A percentile compares a stretch with the other conserved stretches of the same genome.
Conservation (phyloP, 1,140 invertebrate species). For the Lepidurus arcticus region DNA sequence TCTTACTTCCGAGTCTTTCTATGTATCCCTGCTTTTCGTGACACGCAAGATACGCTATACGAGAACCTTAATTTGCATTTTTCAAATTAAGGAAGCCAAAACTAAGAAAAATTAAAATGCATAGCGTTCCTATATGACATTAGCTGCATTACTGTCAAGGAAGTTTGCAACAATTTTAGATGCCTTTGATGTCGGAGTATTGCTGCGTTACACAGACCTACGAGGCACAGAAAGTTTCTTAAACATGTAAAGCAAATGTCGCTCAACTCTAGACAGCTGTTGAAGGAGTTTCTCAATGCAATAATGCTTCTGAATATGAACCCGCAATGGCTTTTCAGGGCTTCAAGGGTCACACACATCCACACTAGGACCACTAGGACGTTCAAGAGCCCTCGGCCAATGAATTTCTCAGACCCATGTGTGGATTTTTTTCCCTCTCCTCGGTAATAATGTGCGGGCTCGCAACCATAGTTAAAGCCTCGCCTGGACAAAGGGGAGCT, state of each 20-base stretch:
- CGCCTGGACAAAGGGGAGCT: background rate
- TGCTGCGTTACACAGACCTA: background rate
- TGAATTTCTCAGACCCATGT: background rate
- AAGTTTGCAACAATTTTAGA: background rate
- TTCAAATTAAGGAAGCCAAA: too few relatives aligned
- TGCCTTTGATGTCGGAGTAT: too few relatives aligned
- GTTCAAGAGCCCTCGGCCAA: background rate
- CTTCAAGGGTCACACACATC: background rate
- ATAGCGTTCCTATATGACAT: background rate
- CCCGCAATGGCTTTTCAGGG: background rate
- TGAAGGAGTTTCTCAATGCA: background rate
- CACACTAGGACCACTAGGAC: background rate
- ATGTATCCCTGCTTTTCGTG: too few relatives aligned
- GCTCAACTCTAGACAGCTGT: slow-evolving; percentile 8
- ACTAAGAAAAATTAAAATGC: too few relatives aligned
- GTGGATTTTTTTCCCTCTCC: background rate
- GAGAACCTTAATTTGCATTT: too few relatives aligned
- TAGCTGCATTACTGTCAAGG: background rate
- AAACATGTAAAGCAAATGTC: background rate
- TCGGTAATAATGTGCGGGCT: slow-evolving; percentile 3
- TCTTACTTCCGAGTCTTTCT: too few relatives aligned
- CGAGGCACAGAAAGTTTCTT: background rate
- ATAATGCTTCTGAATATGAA: background rate
- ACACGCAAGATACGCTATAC: too few relatives aligned
- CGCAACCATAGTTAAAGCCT: background rate